Evolutionary conservation across 1,140 invertebrate species (phyloP).

Genomic region (Pseudoatta argentina): DNA sequence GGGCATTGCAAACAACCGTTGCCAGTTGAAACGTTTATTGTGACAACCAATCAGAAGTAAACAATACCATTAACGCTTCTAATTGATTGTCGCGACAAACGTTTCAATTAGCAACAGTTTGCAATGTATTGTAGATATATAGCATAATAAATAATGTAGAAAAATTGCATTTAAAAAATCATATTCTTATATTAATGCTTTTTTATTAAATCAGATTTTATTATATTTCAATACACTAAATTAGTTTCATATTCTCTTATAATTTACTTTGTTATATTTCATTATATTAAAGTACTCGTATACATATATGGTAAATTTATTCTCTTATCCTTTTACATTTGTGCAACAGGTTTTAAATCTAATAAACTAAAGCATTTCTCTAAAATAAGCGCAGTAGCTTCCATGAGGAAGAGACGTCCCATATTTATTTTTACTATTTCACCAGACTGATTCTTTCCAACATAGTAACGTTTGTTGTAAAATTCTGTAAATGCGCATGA

Average conservation of each 20-base stretch:
- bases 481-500: constrained; percentile 98
- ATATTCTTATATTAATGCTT: not conserved
- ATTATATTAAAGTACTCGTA: not conserved
- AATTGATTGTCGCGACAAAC: too few species aligned
- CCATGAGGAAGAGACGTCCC: constrained; percentile 95
- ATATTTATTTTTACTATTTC: constrained; percentile 95
- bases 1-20: too few species aligned
- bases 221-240: not conserved
- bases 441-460: constrained; percentile 94
- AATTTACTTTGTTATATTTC: not conserved
- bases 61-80: too few species aligned
- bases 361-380: constrained; percentile 95
- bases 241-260: not conserved
- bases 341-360: constrained; percentile 95
- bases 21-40: too few species aligned
- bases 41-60: too few species aligned
- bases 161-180: not conserved
- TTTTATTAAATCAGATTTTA: constrained; percentile 23
- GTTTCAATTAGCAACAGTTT: too few species aligned
- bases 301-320: not conserved
- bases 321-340: constrained; percentile 91
- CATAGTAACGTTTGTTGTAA: constrained; percentile 99
- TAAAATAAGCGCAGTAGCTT: constrained; percentile 96
- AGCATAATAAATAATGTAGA: not conserved
- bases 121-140: too few species aligned